phyloP scores from a whole-genome alignment of 2,888 invertebrate species.

The Strigamia crassipes region DNA sequence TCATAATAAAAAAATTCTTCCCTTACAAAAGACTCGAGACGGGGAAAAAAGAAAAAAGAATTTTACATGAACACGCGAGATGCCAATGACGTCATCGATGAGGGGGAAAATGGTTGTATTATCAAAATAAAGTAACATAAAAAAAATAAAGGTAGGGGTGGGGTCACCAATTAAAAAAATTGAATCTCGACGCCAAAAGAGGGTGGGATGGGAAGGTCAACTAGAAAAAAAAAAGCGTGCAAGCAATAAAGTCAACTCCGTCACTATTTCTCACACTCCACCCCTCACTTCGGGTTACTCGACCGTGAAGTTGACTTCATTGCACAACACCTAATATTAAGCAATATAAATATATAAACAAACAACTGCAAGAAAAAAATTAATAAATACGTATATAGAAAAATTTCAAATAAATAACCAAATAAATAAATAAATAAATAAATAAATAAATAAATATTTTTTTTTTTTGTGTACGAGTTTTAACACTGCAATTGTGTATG shows the following conservation, averaged over 20 bases:
- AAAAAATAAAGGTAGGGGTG: conserved; percentile 31
- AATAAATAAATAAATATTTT: too few species aligned
- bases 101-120: conserved; percentile 16
- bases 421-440: too few species aligned
- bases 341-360: neutral
- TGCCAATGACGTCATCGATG: conserved; percentile 34
- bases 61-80: conserved; percentile 26
- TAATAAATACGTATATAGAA: neutral
- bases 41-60: neutral
- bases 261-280: neutral
- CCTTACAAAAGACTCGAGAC: neutral
- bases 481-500: too few species aligned
- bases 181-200: conserved; percentile 30
- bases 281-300: neutral
- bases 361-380: neutral
- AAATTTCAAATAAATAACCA: too few species aligned
- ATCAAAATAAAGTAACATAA: conserved; percentile 7
- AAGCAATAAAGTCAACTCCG: conserved; percentile 15
- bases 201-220: conserved; percentile 25
- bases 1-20: conserved; percentile 22
- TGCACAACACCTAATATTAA: conserved; percentile 14
- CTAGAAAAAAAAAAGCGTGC: neutral
- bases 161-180: conserved; percentile 37
- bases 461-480: too few species aligned
- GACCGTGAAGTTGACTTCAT: conserved; percentile 34